These are phyloP conservation scores for Emydura subglobosa DNA, from an alignment of 2,113 vertebrate species.

Conservation along the genomic window DNA sequence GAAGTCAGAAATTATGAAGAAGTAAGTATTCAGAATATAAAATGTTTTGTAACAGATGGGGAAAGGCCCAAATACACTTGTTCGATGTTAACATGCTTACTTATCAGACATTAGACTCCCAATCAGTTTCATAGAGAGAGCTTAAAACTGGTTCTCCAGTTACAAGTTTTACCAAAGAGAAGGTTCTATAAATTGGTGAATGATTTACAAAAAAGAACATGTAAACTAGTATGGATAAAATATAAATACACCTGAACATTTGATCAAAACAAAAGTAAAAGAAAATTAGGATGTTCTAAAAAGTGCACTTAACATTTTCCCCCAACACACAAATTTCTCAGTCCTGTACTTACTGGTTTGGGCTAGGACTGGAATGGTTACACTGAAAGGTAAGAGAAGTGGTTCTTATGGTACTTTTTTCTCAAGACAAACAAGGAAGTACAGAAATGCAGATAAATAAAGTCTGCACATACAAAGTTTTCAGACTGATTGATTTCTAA, in stretches of 20 bases:
- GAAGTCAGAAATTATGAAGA: constrained; percentile 41
- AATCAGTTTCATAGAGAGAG: neutral
- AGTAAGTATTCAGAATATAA: constrained; percentile 18
- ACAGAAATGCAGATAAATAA: constrained; percentile 24
- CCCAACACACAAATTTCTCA: neutral
- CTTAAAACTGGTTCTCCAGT: neutral
- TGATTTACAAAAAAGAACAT: rapidly evolving
- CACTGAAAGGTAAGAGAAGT: constrained; percentile 20
- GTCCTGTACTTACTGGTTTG: neutral
- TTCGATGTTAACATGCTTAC: neutral
- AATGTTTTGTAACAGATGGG: constrained; percentile 2
- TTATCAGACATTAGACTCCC: neutral
- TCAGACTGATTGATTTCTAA: constrained; percentile 28
- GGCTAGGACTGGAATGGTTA: neutral
- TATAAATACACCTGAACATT: neutral
- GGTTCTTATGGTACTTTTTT: constrained; percentile 22
- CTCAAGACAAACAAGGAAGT: constrained; percentile 38
- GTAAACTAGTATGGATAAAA: neutral
- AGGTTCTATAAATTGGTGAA: neutral
- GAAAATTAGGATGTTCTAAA: neutral
- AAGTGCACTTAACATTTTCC: neutral
- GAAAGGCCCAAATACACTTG: neutral
- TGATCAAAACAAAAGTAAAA: neutral
- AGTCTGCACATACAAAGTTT: constrained; percentile 15
- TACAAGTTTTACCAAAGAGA: neutral